Evolutionary conservation across 2,113 vertebrate genomes (phyloP).

Genomic region (Phoxinus phoxinus): DNA sequence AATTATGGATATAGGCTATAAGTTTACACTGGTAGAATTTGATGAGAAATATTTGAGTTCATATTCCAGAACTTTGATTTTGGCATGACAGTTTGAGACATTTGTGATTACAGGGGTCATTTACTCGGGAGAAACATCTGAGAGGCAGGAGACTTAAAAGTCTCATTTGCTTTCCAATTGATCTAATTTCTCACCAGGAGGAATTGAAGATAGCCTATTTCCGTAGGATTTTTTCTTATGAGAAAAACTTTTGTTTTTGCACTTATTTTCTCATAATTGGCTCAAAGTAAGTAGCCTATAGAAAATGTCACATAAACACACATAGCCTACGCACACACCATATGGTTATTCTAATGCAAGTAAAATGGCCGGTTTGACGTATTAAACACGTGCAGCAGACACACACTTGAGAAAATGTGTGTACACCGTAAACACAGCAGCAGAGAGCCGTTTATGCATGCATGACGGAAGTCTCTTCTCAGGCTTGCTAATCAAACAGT

Average conservation of each 20-base stretch:
- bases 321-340: not conserved
- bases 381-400: slow-evolving; percentile 36
- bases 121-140: not conserved
- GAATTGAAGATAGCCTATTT: not conserved
- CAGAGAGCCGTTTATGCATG: slow-evolving; percentile 53
- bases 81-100: not conserved
- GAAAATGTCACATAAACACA: not conserved
- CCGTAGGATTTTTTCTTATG: not conserved
- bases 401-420: slow-evolving; percentile 12
- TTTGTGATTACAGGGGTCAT: not conserved
- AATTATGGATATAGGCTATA: no score
- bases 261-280: not conserved
- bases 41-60: not conserved
- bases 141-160: not conserved
- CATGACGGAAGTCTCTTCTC: slow-evolving; percentile 54
- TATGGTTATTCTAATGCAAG: not conserved
- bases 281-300: not conserved
- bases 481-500: slow-evolving; percentile 59
- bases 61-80: not conserved
- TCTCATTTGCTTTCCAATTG: not conserved
- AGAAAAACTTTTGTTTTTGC: not conserved
- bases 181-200: not conserved
- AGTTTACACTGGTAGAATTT: not conserved
- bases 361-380: not conserved
- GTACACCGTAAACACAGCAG: slow-evolving; percentile 45